phyloP scores from a whole-genome alignment of 92 coral and sea anemone species.

The Pocillopora meandrina region DNA sequence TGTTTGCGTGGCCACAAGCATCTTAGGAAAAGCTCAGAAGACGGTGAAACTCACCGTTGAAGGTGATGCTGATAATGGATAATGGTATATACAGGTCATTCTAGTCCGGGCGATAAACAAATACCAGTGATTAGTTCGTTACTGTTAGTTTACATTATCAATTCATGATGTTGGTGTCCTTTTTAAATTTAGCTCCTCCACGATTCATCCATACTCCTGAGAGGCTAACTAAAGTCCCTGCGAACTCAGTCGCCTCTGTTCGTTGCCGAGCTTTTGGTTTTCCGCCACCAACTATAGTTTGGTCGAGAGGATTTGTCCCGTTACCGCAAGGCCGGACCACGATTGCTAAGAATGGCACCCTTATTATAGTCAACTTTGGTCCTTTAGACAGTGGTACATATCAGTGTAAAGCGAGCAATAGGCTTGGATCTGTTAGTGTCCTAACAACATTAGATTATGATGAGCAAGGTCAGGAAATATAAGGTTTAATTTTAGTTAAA shows the following conservation, averaged over 20 bases:
- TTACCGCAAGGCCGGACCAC: background rate
- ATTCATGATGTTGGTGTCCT: background rate
- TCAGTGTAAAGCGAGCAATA: conserved; percentile 4
- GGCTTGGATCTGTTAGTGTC: background rate
- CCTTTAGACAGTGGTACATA: background rate
- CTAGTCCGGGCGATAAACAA: too few species aligned
- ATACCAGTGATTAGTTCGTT: too few species aligned
- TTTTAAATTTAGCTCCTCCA: background rate
- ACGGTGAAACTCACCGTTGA: background rate
- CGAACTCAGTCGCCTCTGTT: background rate
- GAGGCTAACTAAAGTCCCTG: background rate
- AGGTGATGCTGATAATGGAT: too few species aligned
- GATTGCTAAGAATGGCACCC: background rate
- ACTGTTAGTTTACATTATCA: background rate
- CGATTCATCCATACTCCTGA: background rate
- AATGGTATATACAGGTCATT: too few species aligned
- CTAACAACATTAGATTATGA: background rate
- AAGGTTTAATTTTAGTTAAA: background rate
- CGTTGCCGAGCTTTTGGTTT: background rate
- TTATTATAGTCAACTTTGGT: background rate
- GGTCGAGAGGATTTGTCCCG: background rate
- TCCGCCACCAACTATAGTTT: background rate
- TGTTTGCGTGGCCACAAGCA: background rate
- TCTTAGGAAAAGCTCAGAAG: background rate
- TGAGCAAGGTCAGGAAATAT: background rate